phyloP scores from a whole-genome alignment of 1,140 invertebrate genomes.

The Hyles vespertilio region DNA sequence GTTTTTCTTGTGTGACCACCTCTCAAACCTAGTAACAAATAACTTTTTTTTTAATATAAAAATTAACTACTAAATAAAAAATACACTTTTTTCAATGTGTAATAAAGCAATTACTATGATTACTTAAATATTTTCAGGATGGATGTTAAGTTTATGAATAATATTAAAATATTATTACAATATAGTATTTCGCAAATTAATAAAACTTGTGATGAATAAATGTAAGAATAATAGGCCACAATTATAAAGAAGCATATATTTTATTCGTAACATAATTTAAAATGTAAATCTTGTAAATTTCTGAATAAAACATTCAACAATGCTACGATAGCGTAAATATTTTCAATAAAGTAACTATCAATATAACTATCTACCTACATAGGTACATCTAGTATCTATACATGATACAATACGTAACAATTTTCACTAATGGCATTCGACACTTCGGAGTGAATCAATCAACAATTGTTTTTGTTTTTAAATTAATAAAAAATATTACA shows the following conservation, averaged over 20 bases:
- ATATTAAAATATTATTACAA: too few relatives aligned
- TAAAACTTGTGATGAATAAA: too few relatives aligned
- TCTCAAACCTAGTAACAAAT: too few relatives aligned
- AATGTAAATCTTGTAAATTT: constrained; percentile 70
- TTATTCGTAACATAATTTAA: constrained; percentile 70
- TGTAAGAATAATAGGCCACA: neutral
- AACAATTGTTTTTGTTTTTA: constrained; percentile 19
- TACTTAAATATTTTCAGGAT: too few relatives aligned
- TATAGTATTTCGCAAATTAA: too few relatives aligned
- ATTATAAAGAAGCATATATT: constrained; percentile 49
- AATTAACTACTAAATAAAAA: too few relatives aligned
- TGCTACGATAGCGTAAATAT: constrained; percentile 37
- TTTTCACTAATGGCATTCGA: constrained; percentile 60
- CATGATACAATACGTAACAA: constrained; percentile 24
- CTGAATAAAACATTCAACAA: constrained; percentile 66
- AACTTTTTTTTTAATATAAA: too few relatives aligned
- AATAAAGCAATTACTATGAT: too few relatives aligned
- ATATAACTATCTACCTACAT: constrained; percentile 28
- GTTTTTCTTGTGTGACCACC: too few relatives aligned
- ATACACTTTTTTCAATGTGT: too few relatives aligned
- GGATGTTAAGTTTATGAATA: too few relatives aligned
- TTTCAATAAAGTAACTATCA: constrained; percentile 36
- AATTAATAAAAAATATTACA: constrained; percentile 16
- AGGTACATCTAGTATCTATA: constrained; percentile 21
- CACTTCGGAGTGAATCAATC: constrained; percentile 22